Conservation (phyloP, 2,888 invertebrate species). For the Masnerella sp. region DNA sequence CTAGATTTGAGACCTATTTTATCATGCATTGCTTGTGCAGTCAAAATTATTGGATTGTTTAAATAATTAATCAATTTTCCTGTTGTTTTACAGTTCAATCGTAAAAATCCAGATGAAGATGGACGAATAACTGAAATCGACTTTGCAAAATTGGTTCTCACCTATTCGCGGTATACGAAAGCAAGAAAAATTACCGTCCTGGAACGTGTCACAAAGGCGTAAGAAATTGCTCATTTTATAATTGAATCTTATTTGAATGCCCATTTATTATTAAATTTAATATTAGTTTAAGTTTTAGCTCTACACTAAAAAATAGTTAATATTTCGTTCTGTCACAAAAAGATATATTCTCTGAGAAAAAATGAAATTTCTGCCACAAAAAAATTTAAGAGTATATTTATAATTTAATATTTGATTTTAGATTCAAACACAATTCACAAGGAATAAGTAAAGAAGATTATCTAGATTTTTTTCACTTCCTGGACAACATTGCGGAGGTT, state of each 20-base stretch:
- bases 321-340: no score
- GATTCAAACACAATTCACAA: constrained; percentile 88
- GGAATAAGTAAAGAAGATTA: constrained; percentile 96
- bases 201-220: constrained; percentile 94
- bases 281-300: no score
- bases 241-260: no score
- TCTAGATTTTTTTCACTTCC: constrained; percentile 95
- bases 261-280: no score
- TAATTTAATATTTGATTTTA: constrained; percentile 69
- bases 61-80: constrained; percentile 5
- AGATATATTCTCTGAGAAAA: no score
- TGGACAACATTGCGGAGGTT: constrained; percentile 98
- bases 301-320: no score
- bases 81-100: constrained; percentile 81
- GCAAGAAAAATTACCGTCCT: constrained; percentile 95
- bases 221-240: no score
- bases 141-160: constrained; percentile 93
- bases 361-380: no score
- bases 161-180: constrained; percentile 95
- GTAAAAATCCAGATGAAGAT: constrained; percentile 91
- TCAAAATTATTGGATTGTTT: neutral
- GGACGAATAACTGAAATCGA: constrained; percentile 95
- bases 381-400: no score
- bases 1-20: no score
- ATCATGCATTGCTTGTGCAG: neutral